Conservation (phyloP, 2,888 invertebrate species). For the Anoncus sp. region DNA sequence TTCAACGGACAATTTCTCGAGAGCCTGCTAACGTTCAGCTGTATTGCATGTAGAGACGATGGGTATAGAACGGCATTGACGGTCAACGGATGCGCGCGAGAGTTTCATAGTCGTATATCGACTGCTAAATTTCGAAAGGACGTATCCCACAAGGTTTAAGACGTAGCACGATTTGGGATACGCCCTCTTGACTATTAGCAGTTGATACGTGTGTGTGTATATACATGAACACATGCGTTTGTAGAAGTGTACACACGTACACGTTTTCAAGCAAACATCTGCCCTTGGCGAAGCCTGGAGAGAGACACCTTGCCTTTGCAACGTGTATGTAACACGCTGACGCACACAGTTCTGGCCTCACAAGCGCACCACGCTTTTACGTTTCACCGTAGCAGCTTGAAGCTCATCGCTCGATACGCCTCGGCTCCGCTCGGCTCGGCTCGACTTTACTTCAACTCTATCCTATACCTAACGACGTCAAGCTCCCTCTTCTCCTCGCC, state of each 20-base stretch:
- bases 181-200: background rate
- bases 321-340: slow-evolving; percentile 13
- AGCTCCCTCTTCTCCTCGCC: slow-evolving; percentile 6
- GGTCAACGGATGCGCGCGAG: slow-evolving; percentile 25
- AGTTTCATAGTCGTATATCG: background rate
- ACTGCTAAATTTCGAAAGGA: background rate
- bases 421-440: slow-evolving; percentile 53
- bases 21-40: background rate
- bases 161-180: background rate
- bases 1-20: background rate
- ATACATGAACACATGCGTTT: background rate
- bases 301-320: slow-evolving; percentile 42
- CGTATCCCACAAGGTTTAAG: background rate
- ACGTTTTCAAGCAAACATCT: slow-evolving; percentile 16
- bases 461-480: background rate
- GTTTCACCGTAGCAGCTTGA: slow-evolving; percentile 30
- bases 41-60: background rate
- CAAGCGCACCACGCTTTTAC: background rate
- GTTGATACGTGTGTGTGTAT: background rate
- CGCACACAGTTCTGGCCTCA: slow-evolving; percentile 17
- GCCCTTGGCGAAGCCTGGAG: slow-evolving; percentile 27
- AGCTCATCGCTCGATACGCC: slow-evolving; percentile 61
- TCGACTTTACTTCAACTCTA: slow-evolving; percentile 42
- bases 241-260: too few species aligned
- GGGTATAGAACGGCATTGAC: background rate